Percentiles rank a stretch among this genome's conserved stretches.
Conservation (phyloP, 2,797 vertebrate species). For the Phalloptychus januarius region DNA sequence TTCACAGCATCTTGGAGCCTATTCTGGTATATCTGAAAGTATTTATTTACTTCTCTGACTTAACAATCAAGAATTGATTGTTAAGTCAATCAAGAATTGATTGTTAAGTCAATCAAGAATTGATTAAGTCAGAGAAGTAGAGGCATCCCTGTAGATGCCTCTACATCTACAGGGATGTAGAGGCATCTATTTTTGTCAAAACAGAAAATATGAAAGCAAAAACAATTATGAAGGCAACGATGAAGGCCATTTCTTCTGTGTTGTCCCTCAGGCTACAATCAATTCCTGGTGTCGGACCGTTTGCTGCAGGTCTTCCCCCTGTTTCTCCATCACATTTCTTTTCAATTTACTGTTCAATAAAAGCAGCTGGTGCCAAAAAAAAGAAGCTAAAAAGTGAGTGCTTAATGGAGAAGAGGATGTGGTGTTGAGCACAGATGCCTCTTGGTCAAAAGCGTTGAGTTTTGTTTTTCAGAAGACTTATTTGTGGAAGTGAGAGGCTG, state of each 20-base stretch:
- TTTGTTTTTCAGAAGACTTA: conserved; percentile 23
- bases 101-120: no score
- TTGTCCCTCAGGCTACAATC: not conserved
- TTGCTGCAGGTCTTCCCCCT: not conserved
- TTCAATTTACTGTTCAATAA: not conserved
- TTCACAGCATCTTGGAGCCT: not conserved
- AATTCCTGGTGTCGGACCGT: not conserved
- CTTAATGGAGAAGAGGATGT: not conserved
- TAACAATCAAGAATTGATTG: not conserved
- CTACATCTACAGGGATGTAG: no score
- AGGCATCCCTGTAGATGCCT: no score
- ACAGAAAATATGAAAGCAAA: not conserved
- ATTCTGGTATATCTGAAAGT: not conserved
- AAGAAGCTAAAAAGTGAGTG: not conserved
- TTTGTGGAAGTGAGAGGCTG: conserved; percentile 25
- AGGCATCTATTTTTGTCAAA: no score
- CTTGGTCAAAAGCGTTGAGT: not conserved
- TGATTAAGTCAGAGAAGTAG: no score
- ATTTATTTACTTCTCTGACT: not conserved
- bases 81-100: no score
- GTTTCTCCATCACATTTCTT: not conserved
- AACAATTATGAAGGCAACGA: no score
- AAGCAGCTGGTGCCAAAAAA: not conserved
- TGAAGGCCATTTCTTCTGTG: no score
- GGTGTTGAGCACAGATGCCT: not conserved